Evolutionary conservation across 1,140 invertebrate species (phyloP).

Genomic region (Neotoxoptera formosana): DNA sequence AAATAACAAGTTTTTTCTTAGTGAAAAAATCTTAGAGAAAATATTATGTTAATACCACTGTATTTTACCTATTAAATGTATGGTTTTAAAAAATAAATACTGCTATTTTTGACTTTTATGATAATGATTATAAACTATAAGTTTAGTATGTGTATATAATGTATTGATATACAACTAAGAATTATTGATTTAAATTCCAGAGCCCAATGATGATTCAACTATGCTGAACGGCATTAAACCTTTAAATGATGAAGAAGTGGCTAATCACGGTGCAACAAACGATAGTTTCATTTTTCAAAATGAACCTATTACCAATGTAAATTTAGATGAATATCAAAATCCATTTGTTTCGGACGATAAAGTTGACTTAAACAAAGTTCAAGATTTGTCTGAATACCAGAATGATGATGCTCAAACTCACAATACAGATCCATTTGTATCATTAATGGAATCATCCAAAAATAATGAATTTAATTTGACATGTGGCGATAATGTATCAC

Average conservation of each 20-base stretch:
- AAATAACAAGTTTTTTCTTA: too few species aligned
- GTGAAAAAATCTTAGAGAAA: too few species aligned
- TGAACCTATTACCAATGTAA: conserved; percentile 1
- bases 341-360: conserved; percentile 15
- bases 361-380: conserved; percentile 38
- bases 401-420: background rate
- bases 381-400: conserved; percentile 28
- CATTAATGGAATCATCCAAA: conserved; percentile 1
- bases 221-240: conserved; percentile 27
- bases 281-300: background rate
- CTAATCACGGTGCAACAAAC: background rate
- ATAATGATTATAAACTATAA: background rate
- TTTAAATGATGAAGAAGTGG: background rate
- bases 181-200: conserved; percentile 43
- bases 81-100: background rate
- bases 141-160: background rate
- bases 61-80: background rate
- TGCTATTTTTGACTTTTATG: background rate
- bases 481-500: background rate
- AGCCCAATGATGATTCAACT: conserved; percentile 23
- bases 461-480: background rate
- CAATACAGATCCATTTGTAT: background rate
- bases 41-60: too few species aligned
- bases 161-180: background rate
- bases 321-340: conserved; percentile 6